phyloP scores from a whole-genome alignment of 1,140 invertebrate genomes.

The Saccostrea cuccullata region DNA sequence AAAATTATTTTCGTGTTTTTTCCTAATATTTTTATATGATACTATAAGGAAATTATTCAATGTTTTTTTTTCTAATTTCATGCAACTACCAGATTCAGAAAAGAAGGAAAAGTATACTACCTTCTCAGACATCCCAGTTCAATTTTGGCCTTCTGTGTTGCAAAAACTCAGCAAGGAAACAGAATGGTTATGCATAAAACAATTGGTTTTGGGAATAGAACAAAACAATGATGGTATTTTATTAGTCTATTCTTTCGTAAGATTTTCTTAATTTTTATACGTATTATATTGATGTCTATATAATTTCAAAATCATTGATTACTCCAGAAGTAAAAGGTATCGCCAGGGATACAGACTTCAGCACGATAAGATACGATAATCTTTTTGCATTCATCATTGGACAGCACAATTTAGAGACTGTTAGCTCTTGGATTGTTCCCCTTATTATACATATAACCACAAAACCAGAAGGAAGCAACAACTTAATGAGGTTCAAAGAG shows the following conservation, averaged over 20 bases:
- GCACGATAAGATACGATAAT: not conserved
- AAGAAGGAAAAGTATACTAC: not conserved
- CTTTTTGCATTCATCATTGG: not conserved
- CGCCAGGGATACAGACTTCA: not conserved
- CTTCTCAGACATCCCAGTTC: not conserved
- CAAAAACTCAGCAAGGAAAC: not conserved
- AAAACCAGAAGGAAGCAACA: not conserved
- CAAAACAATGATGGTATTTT: not conserved
- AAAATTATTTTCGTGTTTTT: no score
- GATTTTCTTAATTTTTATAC: no score
- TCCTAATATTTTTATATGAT: no score
- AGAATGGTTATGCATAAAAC: not conserved
- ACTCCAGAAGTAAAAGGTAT: not conserved
- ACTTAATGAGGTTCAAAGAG: conserved; percentile 33
- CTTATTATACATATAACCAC: not conserved
- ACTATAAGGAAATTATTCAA: no score
- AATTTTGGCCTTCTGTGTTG: not conserved
- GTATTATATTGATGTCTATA: no score
- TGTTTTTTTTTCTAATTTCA: no score
- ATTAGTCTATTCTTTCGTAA: no score
- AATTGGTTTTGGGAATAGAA: not conserved
- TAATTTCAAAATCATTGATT: no score
- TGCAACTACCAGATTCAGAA: not conserved
- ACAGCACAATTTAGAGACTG: not conserved
- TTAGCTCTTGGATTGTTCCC: not conserved